These are phyloP conservation scores for Oscheius sp. DNA, from an alignment of 2,888 invertebrate species.

Conservation along the genomic window DNA sequence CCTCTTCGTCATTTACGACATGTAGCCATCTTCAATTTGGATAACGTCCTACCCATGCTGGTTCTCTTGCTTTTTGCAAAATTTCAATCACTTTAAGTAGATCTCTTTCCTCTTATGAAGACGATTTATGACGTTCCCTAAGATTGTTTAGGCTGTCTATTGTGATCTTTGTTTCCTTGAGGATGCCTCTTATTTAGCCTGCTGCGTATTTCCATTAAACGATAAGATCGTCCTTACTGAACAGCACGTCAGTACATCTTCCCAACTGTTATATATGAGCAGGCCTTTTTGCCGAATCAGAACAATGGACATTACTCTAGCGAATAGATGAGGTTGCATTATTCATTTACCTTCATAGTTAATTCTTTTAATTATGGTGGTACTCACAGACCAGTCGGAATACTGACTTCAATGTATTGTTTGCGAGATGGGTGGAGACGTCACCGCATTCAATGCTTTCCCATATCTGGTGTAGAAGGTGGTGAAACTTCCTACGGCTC, in stretches of 20 bases:
- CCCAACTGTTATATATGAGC: background rate
- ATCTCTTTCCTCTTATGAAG: background rate
- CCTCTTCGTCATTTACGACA: slow-evolving; percentile 18
- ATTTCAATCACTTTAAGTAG: slow-evolving; percentile 10
- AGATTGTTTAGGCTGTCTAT: background rate
- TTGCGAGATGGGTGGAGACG: slow-evolving; percentile 20
- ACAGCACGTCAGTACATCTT: slow-evolving; percentile 14
- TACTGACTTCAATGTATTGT: slow-evolving; percentile 20
- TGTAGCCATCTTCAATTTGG: background rate
- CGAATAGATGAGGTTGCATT: background rate
- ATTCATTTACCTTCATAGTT: background rate
- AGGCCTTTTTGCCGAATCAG: no score
- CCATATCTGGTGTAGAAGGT: slow-evolving; percentile 17
- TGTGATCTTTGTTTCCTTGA: slow-evolving; percentile 8
- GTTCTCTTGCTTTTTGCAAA: background rate
- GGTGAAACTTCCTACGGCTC: no score
- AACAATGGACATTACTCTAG: background rate
- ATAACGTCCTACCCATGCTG: background rate
- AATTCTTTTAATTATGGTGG: background rate
- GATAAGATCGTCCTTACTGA: slow-evolving; percentile 16
- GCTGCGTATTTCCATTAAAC: slow-evolving; percentile 9
- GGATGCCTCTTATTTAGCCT: background rate
- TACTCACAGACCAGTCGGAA: background rate
- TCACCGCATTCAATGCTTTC: slow-evolving; percentile 13
- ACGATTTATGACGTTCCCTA: slow-evolving; percentile 3